Evolutionary conservation across 2,888 invertebrate species (phyloP).

Genomic region (Drosophila vallismaia): DNA sequence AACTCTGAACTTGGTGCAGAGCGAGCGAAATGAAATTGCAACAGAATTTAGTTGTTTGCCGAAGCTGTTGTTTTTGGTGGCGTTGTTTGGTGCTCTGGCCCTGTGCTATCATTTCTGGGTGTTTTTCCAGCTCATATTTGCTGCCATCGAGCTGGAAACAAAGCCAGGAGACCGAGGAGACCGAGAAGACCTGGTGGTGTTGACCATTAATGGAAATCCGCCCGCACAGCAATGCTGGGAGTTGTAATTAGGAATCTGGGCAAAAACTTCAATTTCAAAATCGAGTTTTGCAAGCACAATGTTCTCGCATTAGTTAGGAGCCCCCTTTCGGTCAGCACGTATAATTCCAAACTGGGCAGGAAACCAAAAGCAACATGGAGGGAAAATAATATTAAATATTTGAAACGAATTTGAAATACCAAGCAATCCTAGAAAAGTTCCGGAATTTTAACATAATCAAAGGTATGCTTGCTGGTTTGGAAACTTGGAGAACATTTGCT

Average conservation of each 20-base stretch:
- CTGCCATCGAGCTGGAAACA: conserved; percentile 44
- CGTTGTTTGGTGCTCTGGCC: background rate
- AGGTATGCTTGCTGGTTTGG: background rate
- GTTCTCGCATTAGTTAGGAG: conserved; percentile 58
- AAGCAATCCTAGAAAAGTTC: background rate
- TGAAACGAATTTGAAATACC: conserved; percentile 11
- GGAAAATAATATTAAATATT: background rate
- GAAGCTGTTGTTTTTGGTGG: background rate
- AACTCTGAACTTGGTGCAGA: conserved; percentile 15
- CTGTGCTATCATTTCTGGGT: conserved; percentile 58
- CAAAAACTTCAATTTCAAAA: conserved; percentile 38
- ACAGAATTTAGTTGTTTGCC: conserved; percentile 27
- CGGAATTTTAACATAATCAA: background rate
- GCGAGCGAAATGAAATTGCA: conserved; percentile 28
- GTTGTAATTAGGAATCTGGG: conserved; percentile 26
- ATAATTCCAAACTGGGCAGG: conserved; percentile 37
- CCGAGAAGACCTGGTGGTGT: conserved; percentile 3
- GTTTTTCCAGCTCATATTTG: conserved; percentile 69
- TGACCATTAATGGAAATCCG: conserved; percentile 44
- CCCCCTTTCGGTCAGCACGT: conserved; percentile 48
- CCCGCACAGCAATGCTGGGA: conserved; percentile 10
- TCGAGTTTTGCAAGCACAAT: conserved; percentile 48
- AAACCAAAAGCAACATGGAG: conserved; percentile 21
- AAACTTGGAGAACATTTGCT: background rate
- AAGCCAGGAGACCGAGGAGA: conserved; percentile 34